A percentile compares a stretch with the other conserved stretches of the same genome.
phyloP scores from a whole-genome alignment of 2,113 vertebrate species.

The Trichomycterus rosablanca region DNA sequence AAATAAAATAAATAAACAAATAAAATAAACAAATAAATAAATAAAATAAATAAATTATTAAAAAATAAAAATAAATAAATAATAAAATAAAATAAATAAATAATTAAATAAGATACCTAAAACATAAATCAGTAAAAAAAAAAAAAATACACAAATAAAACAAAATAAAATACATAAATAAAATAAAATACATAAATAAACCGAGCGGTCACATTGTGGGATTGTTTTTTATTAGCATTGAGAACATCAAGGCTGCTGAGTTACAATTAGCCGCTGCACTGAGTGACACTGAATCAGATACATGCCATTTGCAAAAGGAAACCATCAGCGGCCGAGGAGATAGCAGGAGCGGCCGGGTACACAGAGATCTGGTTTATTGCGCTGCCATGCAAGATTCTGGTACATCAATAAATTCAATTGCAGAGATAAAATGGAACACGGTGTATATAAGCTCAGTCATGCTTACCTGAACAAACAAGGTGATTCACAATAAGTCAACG shows the following conservation, averaged over 20 bases:
- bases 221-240: background rate
- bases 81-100: too few relatives aligned
- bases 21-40: too few relatives aligned
- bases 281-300: slow-evolving; percentile 24
- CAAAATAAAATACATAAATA: too few relatives aligned
- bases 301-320: slow-evolving; percentile 29
- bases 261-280: slow-evolving; percentile 7
- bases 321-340: slow-evolving; percentile 2
- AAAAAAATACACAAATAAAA: too few relatives aligned
- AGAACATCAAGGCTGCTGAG: background rate
- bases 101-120: too few relatives aligned
- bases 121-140: too few relatives aligned
- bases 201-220: background rate
- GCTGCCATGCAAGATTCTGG: background rate
- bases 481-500: background rate
- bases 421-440: background rate
- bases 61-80: too few relatives aligned
- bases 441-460: background rate
- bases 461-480: background rate
- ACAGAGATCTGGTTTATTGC: slow-evolving; percentile 4
- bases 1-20: too few relatives aligned
- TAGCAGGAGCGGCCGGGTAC: background rate
- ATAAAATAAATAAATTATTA: too few relatives aligned
- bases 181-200: too few relatives aligned
- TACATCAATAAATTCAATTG: background rate